Evolutionary conservation across 2,888 invertebrate species (phyloP).

Genomic region (Anorthoa munda): DNA sequence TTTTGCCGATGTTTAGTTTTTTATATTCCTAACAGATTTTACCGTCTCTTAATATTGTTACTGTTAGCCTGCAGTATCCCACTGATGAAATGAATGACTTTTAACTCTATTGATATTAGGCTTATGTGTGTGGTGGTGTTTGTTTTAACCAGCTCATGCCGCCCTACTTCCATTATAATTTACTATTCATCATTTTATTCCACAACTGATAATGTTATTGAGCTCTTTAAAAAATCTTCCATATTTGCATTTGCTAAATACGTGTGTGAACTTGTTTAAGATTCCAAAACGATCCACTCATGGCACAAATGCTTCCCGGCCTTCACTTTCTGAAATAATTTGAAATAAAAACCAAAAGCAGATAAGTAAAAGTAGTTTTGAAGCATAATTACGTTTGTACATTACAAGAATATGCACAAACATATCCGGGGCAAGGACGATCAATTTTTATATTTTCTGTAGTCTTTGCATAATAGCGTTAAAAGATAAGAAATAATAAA

Average conservation of each 20-base stretch:
- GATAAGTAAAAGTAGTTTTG: slow-evolving; percentile 3
- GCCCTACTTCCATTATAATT: no score
- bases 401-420: slow-evolving; percentile 39
- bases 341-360: slow-evolving; percentile 37
- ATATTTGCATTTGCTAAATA: background rate
- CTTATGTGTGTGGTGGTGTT: no score
- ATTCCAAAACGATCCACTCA: slow-evolving; percentile 6
- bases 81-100: no score
- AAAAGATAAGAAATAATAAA: slow-evolving; percentile 45
- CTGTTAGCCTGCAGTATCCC: no score
- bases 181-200: no score
- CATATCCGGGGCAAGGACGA: slow-evolving; percentile 62
- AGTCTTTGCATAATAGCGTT: slow-evolving; percentile 48
- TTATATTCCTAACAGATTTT: no score
- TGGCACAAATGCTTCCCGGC: slow-evolving; percentile 26
- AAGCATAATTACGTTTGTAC: slow-evolving; percentile 30
- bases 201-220: no score
- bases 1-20: background rate
- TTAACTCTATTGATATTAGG: no score
- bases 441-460: slow-evolving; percentile 40
- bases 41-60: no score
- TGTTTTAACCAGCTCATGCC: no score
- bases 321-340: slow-evolving; percentile 60
- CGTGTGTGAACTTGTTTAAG: background rate
- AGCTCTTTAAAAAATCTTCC: no score